These are phyloP conservation scores for Caranx ignobilis DNA, from an alignment of 2,113 vertebrate genomes.

Conservation along the genomic window DNA sequence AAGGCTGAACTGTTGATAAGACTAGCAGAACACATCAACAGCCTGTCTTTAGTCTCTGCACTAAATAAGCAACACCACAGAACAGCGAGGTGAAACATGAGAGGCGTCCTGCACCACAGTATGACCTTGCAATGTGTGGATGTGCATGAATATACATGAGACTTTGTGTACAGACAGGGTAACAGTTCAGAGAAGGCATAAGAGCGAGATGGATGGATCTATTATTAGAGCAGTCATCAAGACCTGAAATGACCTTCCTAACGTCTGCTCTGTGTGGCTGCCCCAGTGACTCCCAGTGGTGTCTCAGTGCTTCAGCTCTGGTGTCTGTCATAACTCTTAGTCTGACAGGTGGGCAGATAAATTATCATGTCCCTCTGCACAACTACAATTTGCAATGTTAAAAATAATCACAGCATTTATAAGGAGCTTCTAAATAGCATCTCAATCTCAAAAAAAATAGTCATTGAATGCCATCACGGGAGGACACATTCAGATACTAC, in stretches of 20 bases:
- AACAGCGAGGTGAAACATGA: constrained; percentile 26
- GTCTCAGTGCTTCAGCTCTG: constrained; percentile 43
- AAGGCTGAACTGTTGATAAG: constrained; percentile 14
- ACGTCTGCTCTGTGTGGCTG: constrained; percentile 36
- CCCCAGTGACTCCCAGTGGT: constrained; percentile 38
- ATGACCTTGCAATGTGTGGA: constrained; percentile 44
- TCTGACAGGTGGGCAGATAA: constrained; percentile 41
- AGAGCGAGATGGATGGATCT: constrained; percentile 44
- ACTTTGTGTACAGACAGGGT: constrained; percentile 18
- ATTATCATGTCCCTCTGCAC: constrained; percentile 18
- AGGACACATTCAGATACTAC: not conserved
- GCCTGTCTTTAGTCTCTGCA: constrained; percentile 10
- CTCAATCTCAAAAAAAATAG: not conserved
- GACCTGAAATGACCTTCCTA: constrained; percentile 53
- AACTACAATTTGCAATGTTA: not conserved
- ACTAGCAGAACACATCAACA: not conserved
- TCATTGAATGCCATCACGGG: not conserved
- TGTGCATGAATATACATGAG: constrained; percentile 36
- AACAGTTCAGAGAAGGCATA: constrained; percentile 52
- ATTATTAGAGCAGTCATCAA: constrained; percentile 57
- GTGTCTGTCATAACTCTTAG: constrained; percentile 49
- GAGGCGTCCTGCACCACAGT: constrained; percentile 4
- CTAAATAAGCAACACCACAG: constrained; percentile 6
- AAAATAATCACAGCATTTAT: constrained; percentile 2
- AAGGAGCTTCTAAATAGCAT: not conserved